Percentiles rank a stretch among this genome's conserved stretches.
These are phyloP conservation scores for Eciton burchellii DNA, from an alignment of 1,140 invertebrate genomes.

Conservation along the genomic window DNA sequence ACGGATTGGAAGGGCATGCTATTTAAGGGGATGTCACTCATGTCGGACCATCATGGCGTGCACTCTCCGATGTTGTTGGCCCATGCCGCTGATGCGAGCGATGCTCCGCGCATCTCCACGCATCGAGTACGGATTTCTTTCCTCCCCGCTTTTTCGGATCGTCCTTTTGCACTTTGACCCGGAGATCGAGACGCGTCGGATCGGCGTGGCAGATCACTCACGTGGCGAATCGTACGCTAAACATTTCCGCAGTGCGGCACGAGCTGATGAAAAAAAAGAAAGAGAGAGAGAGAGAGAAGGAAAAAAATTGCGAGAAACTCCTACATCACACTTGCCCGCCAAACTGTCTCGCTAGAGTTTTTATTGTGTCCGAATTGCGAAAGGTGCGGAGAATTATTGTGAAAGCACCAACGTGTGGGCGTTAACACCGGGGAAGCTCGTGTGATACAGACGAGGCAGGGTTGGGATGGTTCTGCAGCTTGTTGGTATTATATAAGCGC, in stretches of 20 bases:
- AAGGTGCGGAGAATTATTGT: conserved; percentile 81
- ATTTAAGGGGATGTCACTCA: conserved; percentile 84
- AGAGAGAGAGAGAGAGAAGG: not conserved
- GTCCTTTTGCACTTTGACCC: conserved; percentile 14
- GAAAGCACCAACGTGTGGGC: conserved; percentile 79
- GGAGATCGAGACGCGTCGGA: conserved; percentile 23
- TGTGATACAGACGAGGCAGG: conserved; percentile 73
- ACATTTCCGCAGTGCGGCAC: conserved; percentile 49
- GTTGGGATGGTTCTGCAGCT: conserved; percentile 59
- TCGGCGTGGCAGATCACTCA: not conserved
- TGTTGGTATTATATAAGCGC: conserved; percentile 82
- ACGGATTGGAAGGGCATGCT: conserved; percentile 82
- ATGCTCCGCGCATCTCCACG: conserved; percentile 29
- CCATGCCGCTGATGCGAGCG: conserved; percentile 46
- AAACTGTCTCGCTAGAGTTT: conserved; percentile 78
- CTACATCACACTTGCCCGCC: conserved; percentile 76
- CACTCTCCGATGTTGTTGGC: conserved; percentile 78
- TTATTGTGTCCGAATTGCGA: conserved; percentile 80
- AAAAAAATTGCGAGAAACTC: conserved; percentile 70
- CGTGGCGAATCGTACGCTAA: conserved; percentile 38
- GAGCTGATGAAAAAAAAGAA: conserved; percentile 26
- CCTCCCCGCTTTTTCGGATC: conserved; percentile 5
- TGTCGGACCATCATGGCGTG: conserved; percentile 82
- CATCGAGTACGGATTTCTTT: conserved; percentile 32
- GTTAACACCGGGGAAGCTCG: conserved; percentile 73